Evolutionary conservation across 2,888 invertebrate species (phyloP).

Genomic region (Apomyelois bistriatella): DNA sequence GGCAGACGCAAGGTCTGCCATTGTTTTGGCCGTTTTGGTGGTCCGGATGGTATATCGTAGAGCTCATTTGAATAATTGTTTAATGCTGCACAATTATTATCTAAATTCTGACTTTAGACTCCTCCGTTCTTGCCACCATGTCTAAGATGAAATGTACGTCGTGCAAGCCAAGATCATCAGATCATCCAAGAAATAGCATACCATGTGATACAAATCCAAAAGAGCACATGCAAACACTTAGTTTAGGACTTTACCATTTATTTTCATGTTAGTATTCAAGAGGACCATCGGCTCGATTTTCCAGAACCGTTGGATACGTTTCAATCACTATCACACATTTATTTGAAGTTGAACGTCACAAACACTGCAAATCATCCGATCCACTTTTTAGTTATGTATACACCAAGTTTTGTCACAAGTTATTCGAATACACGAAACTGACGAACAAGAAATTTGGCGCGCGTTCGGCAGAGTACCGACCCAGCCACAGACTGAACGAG

Average conservation of each 20-base stretch:
- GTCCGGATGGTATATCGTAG: slow-evolving; percentile 58
- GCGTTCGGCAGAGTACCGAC: slow-evolving; percentile 37
- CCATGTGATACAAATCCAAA: slow-evolving; percentile 48
- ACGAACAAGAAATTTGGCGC: slow-evolving; percentile 22
- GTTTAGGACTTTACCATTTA: slow-evolving; percentile 67
- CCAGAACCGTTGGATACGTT: slow-evolving; percentile 43
- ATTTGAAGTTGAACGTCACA: slow-evolving; percentile 55
- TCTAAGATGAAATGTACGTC: slow-evolving; percentile 48
- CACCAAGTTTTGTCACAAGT: slow-evolving; percentile 65
- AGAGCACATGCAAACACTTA: slow-evolving; percentile 58
- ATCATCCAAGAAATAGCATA: slow-evolving; percentile 56
- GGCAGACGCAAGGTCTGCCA: slow-evolving; percentile 66
- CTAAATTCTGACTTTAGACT: slow-evolving; percentile 33
- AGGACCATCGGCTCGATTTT: slow-evolving; percentile 70
- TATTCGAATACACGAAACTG: slow-evolving; percentile 36
- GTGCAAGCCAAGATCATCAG: slow-evolving; percentile 75
- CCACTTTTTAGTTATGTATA: slow-evolving; percentile 43
- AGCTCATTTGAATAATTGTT: slow-evolving; percentile 61
- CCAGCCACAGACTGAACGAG: slow-evolving; percentile 47
- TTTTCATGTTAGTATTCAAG: slow-evolving; percentile 78
- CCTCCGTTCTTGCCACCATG: slow-evolving; percentile 40
- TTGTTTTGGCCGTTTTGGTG: slow-evolving; percentile 73
- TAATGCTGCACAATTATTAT: slow-evolving; percentile 27
- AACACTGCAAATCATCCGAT: slow-evolving; percentile 68
- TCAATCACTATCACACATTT: slow-evolving; percentile 54